A percentile compares a stretch with the other conserved stretches of the same genome.
These are phyloP conservation scores for Pedicia rivosa DNA, from an alignment of 2,888 invertebrate species.

Conservation along the genomic window DNA sequence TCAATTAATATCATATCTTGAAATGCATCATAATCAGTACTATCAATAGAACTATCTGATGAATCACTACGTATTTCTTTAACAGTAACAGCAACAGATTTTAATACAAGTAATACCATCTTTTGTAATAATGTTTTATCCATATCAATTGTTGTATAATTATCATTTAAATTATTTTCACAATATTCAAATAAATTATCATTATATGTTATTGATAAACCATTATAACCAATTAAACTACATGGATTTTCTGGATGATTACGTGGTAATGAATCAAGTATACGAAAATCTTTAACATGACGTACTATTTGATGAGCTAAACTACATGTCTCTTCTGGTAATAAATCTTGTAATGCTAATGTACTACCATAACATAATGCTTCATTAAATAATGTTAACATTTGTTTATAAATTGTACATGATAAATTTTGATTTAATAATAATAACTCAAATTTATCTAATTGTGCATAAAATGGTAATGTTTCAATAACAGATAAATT, in stretches of 20 bases:
- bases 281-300: constrained; percentile 68
- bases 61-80: constrained; percentile 81
- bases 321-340: constrained; percentile 78
- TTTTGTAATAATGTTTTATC: constrained; percentile 71
- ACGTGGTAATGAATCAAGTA: constrained; percentile 32
- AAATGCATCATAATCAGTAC: constrained; percentile 71
- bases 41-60: constrained; percentile 69
- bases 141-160: constrained; percentile 30
- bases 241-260: constrained; percentile 26
- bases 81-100: constrained; percentile 78
- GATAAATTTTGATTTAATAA: constrained; percentile 55
- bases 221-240: constrained; percentile 26
- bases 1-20: constrained; percentile 82
- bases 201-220: constrained; percentile 19
- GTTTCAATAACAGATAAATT: constrained; percentile 81
- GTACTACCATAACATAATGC: constrained; percentile 85
- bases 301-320: constrained; percentile 73
- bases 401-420: constrained; percentile 68
- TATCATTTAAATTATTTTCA: constrained; percentile 26
- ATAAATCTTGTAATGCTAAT: constrained; percentile 68
- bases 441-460: constrained; percentile 63
- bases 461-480: constrained; percentile 71
- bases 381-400: constrained; percentile 74
- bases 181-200: constrained; percentile 10
- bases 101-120: constrained; percentile 71